These are phyloP conservation scores for Phataginus tricuspis DNA, from an alignment of 2,797 vertebrate genomes.

Conservation along the genomic window DNA sequence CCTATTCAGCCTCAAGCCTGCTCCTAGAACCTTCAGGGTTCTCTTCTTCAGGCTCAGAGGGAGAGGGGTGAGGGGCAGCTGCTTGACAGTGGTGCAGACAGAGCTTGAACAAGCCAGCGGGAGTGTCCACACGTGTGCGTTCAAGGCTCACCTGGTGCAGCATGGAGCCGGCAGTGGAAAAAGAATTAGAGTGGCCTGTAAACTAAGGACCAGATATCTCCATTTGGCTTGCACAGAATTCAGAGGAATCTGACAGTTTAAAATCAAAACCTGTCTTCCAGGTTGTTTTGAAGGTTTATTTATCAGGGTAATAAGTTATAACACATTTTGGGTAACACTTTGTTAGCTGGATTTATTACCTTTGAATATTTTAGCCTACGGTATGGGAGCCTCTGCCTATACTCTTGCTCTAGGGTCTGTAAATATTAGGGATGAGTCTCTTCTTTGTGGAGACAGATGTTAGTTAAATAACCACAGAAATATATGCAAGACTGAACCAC, in stretches of 20 bases:
- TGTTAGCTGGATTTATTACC: neutral
- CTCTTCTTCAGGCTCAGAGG: neutral
- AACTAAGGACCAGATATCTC: neutral
- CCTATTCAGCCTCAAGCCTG: neutral
- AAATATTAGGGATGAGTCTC: neutral
- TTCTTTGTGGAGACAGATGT: neutral
- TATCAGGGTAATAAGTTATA: neutral
- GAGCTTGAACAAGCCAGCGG: neutral
- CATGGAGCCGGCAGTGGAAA: neutral
- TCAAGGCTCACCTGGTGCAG: neutral
- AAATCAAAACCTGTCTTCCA: neutral
- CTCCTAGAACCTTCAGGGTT: neutral
- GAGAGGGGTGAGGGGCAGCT: neutral
- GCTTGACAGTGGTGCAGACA: neutral
- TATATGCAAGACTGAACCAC: neutral
- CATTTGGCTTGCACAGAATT: neutral
- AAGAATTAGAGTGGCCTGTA: neutral
- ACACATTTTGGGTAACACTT: neutral
- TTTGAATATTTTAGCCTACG: neutral
- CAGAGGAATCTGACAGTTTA: constrained; percentile 19
- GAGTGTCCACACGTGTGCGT: neutral
- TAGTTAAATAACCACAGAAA: constrained; percentile 25
- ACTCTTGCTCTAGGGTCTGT: neutral
- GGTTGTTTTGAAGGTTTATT: neutral
- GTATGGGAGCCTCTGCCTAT: neutral